Evolutionary conservation across 2,888 invertebrate species (phyloP).

Genomic region (Euplagia quadripunctaria): DNA sequence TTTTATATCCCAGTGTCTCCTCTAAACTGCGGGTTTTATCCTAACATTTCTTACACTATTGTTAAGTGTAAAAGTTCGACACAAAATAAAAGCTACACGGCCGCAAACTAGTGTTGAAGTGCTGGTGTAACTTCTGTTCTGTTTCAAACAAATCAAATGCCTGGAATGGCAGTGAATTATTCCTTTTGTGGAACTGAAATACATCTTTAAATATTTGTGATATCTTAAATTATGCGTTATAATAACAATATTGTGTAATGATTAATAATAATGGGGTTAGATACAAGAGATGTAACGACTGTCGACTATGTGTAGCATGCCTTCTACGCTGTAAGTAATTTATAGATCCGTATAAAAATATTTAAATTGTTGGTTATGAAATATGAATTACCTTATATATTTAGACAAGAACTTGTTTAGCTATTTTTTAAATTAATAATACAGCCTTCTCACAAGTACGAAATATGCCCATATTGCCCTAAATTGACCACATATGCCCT

Average conservation of each 20-base stretch:
- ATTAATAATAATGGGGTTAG: conserved; percentile 37
- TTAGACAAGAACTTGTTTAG: too few relatives aligned
- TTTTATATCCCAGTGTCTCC: conserved; percentile 8
- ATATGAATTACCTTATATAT: background rate
- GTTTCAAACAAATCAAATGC: conserved; percentile 41
- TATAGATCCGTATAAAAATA: background rate
- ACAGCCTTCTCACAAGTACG: too few relatives aligned
- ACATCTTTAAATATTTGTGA: conserved; percentile 19
- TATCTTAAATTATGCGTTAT: conserved; percentile 37
- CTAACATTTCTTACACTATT: background rate
- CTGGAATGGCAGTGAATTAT: conserved; percentile 41
- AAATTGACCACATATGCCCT: too few relatives aligned
- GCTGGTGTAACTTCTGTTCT: conserved; percentile 29
- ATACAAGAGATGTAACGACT: conserved; percentile 48
- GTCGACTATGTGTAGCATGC: conserved; percentile 26
- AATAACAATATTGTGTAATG: conserved; percentile 33
- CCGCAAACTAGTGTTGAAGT: background rate
- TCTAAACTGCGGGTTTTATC: conserved; percentile 3
- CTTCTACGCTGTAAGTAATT: background rate
- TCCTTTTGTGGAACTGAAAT: conserved; percentile 18
- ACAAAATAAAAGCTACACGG: conserved; percentile 30
- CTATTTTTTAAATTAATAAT: too few relatives aligned
- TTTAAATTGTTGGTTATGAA: background rate
- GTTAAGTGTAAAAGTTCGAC: conserved; percentile 9
- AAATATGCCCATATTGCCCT: too few relatives aligned